phyloP scores from a whole-genome alignment of 2,113 vertebrate species.

The Brachirus orientalis region DNA sequence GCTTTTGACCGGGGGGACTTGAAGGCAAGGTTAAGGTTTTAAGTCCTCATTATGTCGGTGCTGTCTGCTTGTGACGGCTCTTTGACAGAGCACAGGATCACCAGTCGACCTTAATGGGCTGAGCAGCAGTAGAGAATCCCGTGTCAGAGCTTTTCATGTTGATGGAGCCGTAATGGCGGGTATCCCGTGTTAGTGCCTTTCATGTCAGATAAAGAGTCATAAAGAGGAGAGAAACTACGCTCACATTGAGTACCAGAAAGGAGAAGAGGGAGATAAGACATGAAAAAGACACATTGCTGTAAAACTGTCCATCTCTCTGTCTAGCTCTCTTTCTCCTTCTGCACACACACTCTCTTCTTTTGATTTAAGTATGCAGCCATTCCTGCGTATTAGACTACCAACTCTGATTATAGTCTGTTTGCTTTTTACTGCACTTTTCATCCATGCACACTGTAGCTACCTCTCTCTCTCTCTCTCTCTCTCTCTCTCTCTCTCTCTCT shows the following conservation, averaged over 20 bases:
- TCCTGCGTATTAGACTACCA: conserved; percentile 12
- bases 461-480: neutral
- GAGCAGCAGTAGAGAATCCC: conserved; percentile 67
- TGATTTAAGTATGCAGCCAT: conserved; percentile 27
- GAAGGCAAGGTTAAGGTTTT: conserved; percentile 80
- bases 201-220: conserved; percentile 84
- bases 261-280: conserved; percentile 88
- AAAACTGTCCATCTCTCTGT: conserved; percentile 83
- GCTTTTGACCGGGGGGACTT: conserved; percentile 71
- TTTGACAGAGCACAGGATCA: conserved; percentile 80
- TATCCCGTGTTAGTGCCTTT: conserved; percentile 80
- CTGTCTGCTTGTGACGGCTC: conserved; percentile 71
- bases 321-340: conserved; percentile 61
- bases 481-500: too few relatives aligned
- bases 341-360: conserved; percentile 9
- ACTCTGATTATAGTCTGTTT: conserved; percentile 46
- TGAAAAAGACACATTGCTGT: conserved; percentile 91
- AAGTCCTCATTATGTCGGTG: conserved; percentile 79
- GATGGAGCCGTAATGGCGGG: conserved; percentile 83
- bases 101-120: conserved; percentile 78
- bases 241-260: conserved; percentile 80
- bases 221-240: conserved; percentile 77
- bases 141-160: conserved; percentile 80
- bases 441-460: conserved; percentile 29
- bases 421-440: conserved; percentile 49